Evolutionary conservation across 2,113 vertebrate genomes (phyloP).

Genomic region (Cynopterus brachyotis): DNA sequence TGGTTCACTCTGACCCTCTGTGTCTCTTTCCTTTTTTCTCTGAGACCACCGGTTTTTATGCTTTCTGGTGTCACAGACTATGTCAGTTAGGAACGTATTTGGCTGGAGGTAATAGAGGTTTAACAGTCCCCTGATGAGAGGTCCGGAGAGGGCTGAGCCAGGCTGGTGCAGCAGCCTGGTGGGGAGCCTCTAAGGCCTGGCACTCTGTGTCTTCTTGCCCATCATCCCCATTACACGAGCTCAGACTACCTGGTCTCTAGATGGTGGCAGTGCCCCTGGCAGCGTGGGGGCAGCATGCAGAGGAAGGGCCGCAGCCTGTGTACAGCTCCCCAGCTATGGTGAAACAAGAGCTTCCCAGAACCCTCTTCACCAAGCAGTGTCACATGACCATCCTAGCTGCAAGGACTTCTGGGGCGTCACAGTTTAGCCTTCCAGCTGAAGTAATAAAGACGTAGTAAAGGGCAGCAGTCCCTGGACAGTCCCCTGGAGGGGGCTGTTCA

Average conservation of each 20-base stretch:
- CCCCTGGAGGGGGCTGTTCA: background rate
- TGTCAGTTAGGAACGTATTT: background rate
- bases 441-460: background rate
- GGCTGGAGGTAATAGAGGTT: background rate
- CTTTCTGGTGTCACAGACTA: background rate
- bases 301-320: background rate
- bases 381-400: background rate
- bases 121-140: background rate
- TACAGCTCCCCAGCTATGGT: background rate
- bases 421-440: background rate
- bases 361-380: background rate
- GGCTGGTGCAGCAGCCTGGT: accelerated
- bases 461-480: background rate
- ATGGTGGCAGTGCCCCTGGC: background rate
- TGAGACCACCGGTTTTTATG: background rate
- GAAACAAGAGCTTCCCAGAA: background rate
- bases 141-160: background rate
- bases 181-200: background rate
- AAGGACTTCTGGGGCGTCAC: background rate
- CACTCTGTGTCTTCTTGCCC: background rate
- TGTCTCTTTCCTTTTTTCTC: background rate
- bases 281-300: background rate
- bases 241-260: background rate
- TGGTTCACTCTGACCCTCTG: background rate
- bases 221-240: accelerated